These are phyloP conservation scores for Beroe forskalii DNA, from an alignment of 37 sponge, comb jelly and placozoan genomes.

Conservation along the genomic window DNA sequence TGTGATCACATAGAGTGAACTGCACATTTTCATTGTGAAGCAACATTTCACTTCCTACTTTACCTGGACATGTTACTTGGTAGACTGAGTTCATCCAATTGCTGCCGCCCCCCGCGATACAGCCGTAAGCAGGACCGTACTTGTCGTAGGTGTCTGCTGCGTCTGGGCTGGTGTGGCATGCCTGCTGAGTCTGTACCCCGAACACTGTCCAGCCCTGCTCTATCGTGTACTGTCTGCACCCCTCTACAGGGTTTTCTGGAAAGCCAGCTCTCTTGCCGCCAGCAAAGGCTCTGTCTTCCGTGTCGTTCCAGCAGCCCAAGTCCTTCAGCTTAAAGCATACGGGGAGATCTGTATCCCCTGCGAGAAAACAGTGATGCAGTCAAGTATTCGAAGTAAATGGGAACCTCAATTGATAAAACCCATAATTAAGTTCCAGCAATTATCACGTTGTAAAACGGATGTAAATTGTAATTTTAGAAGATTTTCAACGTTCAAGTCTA, in stretches of 20 bases:
- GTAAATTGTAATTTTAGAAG: too few species aligned
- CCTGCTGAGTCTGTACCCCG: not conserved
- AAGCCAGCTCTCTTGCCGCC: not conserved
- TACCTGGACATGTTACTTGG: not conserved
- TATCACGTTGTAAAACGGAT: too few species aligned
- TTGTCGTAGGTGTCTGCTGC: not conserved
- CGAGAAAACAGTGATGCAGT: too few species aligned
- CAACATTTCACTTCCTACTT: too few species aligned
- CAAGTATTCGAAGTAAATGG: too few species aligned
- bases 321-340: not conserved
- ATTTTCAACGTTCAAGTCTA: too few species aligned
- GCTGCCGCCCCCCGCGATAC: not conserved
- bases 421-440: too few species aligned
- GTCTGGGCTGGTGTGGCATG: not conserved
- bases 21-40: too few species aligned
- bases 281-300: not conserved
- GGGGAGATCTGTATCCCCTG: too few species aligned
- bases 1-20: too few species aligned
- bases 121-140: not conserved
- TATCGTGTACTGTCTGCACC: not conserved
- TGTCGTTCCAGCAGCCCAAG: conserved; percentile 13
- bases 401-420: too few species aligned
- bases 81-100: not conserved
- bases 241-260: not conserved
- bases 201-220: not conserved